Evolutionary conservation across 2,888 invertebrate genomes (phyloP), one percentile per base, ranked within the genome.

Genomic region (Cerastoderma edule): DNA sequence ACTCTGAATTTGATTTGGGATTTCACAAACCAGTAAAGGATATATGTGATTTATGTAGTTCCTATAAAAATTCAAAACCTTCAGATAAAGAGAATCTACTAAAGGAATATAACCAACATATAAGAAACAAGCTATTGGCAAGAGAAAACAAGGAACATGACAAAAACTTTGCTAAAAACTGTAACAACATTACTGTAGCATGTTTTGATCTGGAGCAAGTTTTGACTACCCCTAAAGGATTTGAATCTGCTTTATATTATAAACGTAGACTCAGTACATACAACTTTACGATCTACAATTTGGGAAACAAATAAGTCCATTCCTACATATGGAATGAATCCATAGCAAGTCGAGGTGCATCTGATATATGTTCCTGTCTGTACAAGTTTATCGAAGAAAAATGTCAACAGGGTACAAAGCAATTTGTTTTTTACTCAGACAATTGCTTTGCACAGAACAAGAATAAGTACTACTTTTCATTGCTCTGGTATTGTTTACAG

Each of bases 361-460:
- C 67, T 67, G 78, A 78, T 22, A 68, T 78, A 32, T 60, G 73
- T 6, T 72, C 72, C 19, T 78, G 81, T 67, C 48, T 81, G 0
- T 69, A 54, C 39, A 32, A 27, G 2, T 81, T 67, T 54, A 56
- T 75, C 33, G n/a, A 75, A 56, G 24, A 10, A 3, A 75, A 44
- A 50, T 19, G 44, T 3, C 1, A 67, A 48, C 0, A 72, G 33
- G 75, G 78, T 5, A 67, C 35, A 39, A 75, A 66, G 22, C 44
- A 60, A 27, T 72, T 77, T 48, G 35, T 72, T 1, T 74, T 80
- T 16, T 80, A 65, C 35, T 75, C 75, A 13, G 78, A 78, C 28
- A 81, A 81, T 28, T 78, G 78, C 53, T 22, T 48, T 8, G n/a
- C 63, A 1, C 80, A 78, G 66, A 80, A 81, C 27, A 81, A 78